Evolutionary conservation across 2,888 invertebrate genomes (phyloP), one percentile per base, ranked within the genome.

Genomic region (Drosophila falleni): DNA sequence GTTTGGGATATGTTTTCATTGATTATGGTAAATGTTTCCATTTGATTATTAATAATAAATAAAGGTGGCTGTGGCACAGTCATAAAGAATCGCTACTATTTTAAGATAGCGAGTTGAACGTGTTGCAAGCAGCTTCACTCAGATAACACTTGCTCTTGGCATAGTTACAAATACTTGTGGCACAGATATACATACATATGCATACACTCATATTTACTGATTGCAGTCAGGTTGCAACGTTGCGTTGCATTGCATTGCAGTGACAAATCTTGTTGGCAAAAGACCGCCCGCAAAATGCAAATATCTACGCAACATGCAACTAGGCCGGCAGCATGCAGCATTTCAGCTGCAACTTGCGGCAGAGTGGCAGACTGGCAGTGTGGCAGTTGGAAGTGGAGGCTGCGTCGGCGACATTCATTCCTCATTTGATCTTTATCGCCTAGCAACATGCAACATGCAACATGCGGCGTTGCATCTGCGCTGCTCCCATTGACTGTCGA

Each of bases 391-490:
- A 15, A 35, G 46, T 51, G 60, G 71, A 59, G 71, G 77, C 84
- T 80, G 74, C 82, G 74, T 81, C 88, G 89, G 88, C 86, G 80
- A 83, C 83, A 80, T 89, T 78, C 89, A 89, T 86, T 89, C 87
- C 84, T 86, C 87, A 86, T 86, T 86, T 89, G 89, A 86, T 86
- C 86, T 89, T 86, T 89, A 86, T 86, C 86, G 87, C 84, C 81
- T 44, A 66, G 89, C 83, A 80, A 85, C 85, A 86, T 86, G 89
- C 83, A 80, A 85, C 85, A 86, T 86, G 89, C 89, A 85, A 85
- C 80, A 80, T 76, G 71, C 73, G 37, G 60, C 50, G 16, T 47
- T 56, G 63, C 63, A 58, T 59, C 67, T 46, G 59, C 46, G 60
- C n/a, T 66, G 55, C 74, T 64, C 56, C 62, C 84, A 70, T 66